Evolutionary conservation across 2,888 invertebrate genomes (phyloP), one percentile per base, ranked within the genome.

Genomic region (Drosophila tripunctata): DNA sequence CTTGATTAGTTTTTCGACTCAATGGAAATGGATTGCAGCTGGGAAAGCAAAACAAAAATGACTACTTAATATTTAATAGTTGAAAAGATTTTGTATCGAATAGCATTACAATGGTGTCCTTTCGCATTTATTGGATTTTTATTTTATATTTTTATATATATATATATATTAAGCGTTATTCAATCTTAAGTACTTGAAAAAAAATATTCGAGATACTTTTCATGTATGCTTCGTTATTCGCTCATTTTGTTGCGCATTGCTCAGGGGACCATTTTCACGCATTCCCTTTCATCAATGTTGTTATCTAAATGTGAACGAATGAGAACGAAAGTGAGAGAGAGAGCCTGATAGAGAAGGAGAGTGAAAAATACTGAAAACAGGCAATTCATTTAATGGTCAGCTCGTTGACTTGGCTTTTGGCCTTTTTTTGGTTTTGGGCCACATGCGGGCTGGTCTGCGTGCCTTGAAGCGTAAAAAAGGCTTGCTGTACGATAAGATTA

Each of bases 401-500:
- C 57, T 61, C 54, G 65, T 78, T 78, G 69, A 78, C 69, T 78
- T 77, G 75, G 63, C 75, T 56, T 66, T 64, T 45, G 62, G 61
- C 57, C 57, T 65, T 36, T 57, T 41, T 7, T 4, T 15, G 38
- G 40, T 48, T 44, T 64, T 15, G 33, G 50, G 40, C 41, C 72
- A 60, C 31, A 69, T 63, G 68, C 72, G 60, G 82, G 62, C 61
- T 63, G 60, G 82, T 58, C 61, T 63, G 80, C 58, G 58, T 54
- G 62, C 57, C 77, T 41, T 76, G 58, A 66, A 82, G 80, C 82
- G 76, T 82, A 79, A 81, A 77, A 81, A 85, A 73, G 81, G 75
- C 81, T 77, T 79, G 75, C 80, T 75, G 75, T 55, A 58, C 80
- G 86, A 86, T 81, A 83, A 83, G 83, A 77, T 74, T 74, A 64